A percentile compares a stretch with the other conserved stretches of the same genome.
Evolutionary conservation across 2,888 invertebrate species (phyloP).

Genomic region (Eristalis intricaria): DNA sequence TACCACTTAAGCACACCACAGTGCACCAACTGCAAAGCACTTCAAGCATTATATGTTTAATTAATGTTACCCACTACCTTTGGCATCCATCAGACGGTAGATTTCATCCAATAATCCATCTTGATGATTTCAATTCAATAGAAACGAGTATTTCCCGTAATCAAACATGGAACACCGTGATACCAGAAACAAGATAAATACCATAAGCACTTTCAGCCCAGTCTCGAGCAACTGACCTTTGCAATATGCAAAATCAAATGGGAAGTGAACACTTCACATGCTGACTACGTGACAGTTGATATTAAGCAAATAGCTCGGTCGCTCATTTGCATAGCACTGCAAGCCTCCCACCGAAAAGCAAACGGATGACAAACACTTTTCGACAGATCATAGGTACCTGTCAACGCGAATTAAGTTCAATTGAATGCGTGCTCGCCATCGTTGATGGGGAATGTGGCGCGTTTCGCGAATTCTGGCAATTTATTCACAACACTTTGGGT

Average conservation of each 20-base stretch:
- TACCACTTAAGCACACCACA: not conserved
- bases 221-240: slow-evolving; percentile 53
- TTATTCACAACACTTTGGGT: not conserved
- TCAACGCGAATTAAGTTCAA: not conserved
- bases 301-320: slow-evolving; percentile 34
- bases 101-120: slow-evolving; percentile 14
- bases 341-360: slow-evolving; percentile 3
- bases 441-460: not conserved
- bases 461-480: not conserved
- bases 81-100: not conserved
- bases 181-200: not conserved
- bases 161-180: not conserved
- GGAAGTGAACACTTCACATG: slow-evolving; percentile 32
- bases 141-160: slow-evolving; percentile 35
- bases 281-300: slow-evolving; percentile 40
- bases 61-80: not conserved
- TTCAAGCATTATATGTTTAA: not conserved
- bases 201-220: slow-evolving; percentile 2
- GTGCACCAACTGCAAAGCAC: not conserved
- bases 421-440: not conserved
- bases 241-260: slow-evolving; percentile 41
- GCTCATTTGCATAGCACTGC: slow-evolving; percentile 31
- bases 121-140: slow-evolving; percentile 15
- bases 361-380: slow-evolving; percentile 10
- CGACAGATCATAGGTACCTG: not conserved